Evolutionary conservation across 2,797 vertebrate species (phyloP).

Genomic region (Hippopotamyrus pictus): DNA sequence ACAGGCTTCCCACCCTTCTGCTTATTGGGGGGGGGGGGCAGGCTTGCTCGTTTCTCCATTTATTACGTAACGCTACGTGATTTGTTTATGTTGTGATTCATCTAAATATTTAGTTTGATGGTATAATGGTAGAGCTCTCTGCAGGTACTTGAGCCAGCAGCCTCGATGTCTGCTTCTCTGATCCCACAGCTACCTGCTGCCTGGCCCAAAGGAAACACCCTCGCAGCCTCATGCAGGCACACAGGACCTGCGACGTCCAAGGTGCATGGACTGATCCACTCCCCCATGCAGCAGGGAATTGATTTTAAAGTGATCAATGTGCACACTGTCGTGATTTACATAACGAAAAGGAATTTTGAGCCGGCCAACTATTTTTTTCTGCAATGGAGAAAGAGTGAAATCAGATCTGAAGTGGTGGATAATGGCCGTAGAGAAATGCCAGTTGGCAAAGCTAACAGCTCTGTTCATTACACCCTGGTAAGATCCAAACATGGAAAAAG

Average conservation of each 20-base stretch:
- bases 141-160: neutral
- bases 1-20: neutral
- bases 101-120: neutral
- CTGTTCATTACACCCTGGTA: neutral
- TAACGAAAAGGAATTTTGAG: neutral
- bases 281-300: neutral
- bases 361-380: constrained; percentile 34
- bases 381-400: constrained; percentile 44
- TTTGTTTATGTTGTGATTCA: neutral
- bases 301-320: neutral
- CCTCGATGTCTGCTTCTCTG: neutral
- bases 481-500: constrained; percentile 10
- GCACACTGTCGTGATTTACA: neutral
- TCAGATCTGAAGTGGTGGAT: constrained; percentile 50
- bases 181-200: neutral
- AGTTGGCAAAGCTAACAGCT: neutral
- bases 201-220: neutral
- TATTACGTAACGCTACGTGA: neutral
- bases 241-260: too few relatives aligned
- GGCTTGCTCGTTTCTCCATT: neutral
- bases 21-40: neutral
- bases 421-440: constrained; percentile 14
- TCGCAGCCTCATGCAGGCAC: neutral
- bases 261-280: neutral
- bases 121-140: neutral